These are phyloP conservation scores for Hololepta plana DNA, from an alignment of 2,888 invertebrate species.

Conservation along the genomic window DNA sequence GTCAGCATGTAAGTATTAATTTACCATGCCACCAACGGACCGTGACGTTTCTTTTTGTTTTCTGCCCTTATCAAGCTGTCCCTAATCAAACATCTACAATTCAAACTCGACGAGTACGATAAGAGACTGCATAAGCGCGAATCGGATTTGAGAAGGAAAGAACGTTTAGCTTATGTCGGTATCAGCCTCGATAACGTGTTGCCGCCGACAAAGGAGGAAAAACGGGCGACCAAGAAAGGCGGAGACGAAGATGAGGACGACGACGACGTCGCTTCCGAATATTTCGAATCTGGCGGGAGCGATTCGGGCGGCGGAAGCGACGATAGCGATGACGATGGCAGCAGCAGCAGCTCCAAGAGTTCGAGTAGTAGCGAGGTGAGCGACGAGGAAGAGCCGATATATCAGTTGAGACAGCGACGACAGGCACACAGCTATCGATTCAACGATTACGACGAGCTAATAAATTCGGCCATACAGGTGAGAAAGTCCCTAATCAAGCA, in stretches of 20 bases:
- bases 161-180: constrained; percentile 54
- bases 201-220: constrained; percentile 21
- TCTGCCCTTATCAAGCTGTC: constrained; percentile 29
- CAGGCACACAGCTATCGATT: constrained; percentile 67
- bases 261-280: constrained; percentile 12
- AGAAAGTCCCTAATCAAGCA: constrained; percentile 3
- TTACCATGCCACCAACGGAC: too few relatives aligned
- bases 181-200: constrained; percentile 58
- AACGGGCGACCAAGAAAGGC: constrained; percentile 20
- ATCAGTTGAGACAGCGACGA: constrained; percentile 64
- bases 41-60: constrained; percentile 7
- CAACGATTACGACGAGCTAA: constrained; percentile 89
- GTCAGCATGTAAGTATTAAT: constrained; percentile 86
- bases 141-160: constrained; percentile 45
- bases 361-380: constrained; percentile 24
- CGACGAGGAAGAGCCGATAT: constrained; percentile 48
- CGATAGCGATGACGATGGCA: too few relatives aligned
- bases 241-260: constrained; percentile 15
- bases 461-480: constrained; percentile 75
- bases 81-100: constrained; percentile 54
- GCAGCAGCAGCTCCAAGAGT: constrained; percentile 12
- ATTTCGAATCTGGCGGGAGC: constrained; percentile 11
- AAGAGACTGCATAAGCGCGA: constrained; percentile 46
- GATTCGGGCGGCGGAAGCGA: too few relatives aligned
- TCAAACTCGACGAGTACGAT: constrained; percentile 59